phyloP scores from a whole-genome alignment of 2,797 vertebrate genomes.

The Nasua narica region DNA sequence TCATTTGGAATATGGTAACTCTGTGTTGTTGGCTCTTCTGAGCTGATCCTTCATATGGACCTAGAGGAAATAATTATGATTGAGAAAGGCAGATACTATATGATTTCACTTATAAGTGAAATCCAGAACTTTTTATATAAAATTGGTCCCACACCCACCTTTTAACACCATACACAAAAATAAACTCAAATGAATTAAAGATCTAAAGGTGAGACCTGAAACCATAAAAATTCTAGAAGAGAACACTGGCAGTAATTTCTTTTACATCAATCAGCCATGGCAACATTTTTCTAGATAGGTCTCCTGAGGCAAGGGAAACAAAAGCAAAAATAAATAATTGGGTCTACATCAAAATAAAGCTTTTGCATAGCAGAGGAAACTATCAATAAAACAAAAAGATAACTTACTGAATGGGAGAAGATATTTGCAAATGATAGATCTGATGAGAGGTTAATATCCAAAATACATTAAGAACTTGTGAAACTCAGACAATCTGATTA shows the following conservation, averaged over 20 bases:
- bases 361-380: neutral
- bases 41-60: neutral
- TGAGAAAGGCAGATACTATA: neutral
- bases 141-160: neutral
- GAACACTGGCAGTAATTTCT: neutral
- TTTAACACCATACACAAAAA: neutral
- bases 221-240: neutral
- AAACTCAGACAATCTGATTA: neutral
- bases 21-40: neutral
- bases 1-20: neutral
- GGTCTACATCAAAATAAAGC: neutral
- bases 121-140: neutral
- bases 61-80: neutral
- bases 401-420: neutral
- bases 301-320: neutral
- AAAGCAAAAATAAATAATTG: neutral
- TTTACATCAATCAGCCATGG: neutral
- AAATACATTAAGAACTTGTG: neutral
- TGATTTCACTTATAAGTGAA: neutral
- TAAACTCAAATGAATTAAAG: neutral
- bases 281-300: neutral
- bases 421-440: neutral
- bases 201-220: neutral
- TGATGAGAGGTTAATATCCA: neutral
- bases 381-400: neutral